phyloP scores from a whole-genome alignment of 2,888 invertebrate species.

The Microctonus aethiopoides region DNA sequence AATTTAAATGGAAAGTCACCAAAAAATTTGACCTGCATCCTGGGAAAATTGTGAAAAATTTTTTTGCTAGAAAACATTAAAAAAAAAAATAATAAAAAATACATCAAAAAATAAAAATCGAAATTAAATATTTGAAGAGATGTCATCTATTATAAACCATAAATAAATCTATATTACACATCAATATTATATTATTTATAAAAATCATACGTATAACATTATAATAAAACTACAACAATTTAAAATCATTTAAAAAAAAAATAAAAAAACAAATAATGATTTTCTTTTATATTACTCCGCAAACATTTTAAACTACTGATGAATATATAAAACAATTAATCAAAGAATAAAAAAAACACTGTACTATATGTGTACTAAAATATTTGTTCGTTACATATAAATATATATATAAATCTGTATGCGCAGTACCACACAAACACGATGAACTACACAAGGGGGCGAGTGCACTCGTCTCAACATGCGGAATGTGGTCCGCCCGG shows the following conservation, averaged over 20 bases:
- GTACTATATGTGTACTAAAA: neutral
- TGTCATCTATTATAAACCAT: neutral
- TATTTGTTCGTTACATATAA: constrained; percentile 18
- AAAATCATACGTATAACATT: too few relatives aligned
- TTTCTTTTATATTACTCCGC: too few relatives aligned
- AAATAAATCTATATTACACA: too few relatives aligned
- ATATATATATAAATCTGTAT: neutral
- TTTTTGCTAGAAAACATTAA: constrained; percentile 34
- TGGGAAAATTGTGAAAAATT: constrained; percentile 2
- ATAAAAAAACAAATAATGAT: too few relatives aligned
- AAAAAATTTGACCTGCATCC: neutral
- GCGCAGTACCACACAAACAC: neutral
- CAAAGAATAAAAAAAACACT: too few relatives aligned
- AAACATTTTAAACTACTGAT: too few relatives aligned
- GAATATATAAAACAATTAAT: too few relatives aligned
- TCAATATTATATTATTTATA: too few relatives aligned
- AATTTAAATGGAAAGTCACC: too few relatives aligned
- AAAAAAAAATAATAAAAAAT: constrained; percentile 1
- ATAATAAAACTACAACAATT: too few relatives aligned
- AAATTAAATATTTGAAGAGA: neutral
- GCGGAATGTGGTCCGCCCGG: constrained; percentile 64
- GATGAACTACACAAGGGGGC: constrained; percentile 19
- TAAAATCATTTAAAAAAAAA: too few relatives aligned
- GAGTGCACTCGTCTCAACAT: constrained; percentile 54
- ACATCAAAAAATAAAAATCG: neutral